Percentiles rank a stretch among this genome's conserved stretches.
These are phyloP conservation scores for Malacoraja senta DNA, from an alignment of 2,797 vertebrate genomes.

Conservation along the genomic window DNA sequence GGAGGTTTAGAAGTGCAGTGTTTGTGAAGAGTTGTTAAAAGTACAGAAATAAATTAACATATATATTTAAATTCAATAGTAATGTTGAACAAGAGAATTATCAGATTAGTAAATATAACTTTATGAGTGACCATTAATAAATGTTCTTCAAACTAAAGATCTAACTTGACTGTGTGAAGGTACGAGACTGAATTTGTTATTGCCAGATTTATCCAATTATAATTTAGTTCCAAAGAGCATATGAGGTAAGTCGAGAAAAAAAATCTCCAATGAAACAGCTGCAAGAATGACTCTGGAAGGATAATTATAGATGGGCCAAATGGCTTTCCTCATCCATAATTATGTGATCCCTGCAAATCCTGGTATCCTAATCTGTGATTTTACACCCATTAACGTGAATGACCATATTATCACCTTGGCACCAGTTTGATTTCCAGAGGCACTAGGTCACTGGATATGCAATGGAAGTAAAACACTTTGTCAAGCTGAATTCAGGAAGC, in stretches of 20 bases:
- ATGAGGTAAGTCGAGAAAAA: neutral
- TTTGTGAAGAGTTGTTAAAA: neutral
- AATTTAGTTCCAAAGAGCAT: too few relatives aligned
- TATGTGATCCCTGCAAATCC: neutral
- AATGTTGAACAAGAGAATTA: neutral
- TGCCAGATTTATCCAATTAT: neutral
- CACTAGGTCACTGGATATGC: neutral
- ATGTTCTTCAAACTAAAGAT: neutral
- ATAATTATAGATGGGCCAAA: neutral
- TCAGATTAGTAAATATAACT: neutral
- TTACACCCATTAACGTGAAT: neutral
- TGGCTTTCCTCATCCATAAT: constrained; percentile 6
- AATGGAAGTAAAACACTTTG: neutral
- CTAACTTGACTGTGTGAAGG: neutral
- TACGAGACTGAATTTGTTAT: neutral
- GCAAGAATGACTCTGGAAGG: neutral
- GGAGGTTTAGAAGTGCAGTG: neutral
- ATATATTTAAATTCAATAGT: neutral
- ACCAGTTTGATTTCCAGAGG: neutral
- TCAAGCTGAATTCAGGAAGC: neutral
- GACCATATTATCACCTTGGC: neutral
- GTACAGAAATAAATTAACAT: neutral
- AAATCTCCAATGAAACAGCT: neutral
- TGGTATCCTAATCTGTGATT: neutral
- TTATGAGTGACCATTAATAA: neutral